Conservation (phyloP, 2,888 invertebrate genomes). For the Dynastes hyllus region DNA sequence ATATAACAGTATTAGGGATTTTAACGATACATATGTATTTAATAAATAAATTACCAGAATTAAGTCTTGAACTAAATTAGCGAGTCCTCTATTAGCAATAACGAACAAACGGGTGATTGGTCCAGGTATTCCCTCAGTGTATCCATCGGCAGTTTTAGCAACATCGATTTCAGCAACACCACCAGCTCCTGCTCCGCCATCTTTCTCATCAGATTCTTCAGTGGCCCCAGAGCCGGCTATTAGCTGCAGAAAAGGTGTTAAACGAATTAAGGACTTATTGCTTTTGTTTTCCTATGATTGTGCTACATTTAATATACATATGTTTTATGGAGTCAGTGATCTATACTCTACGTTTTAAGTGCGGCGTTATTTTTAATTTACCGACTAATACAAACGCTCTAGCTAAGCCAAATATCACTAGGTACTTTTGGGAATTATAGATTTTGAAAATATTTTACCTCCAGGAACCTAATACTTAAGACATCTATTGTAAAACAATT, state of each 20-base stretch:
- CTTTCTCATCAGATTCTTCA: constrained; percentile 77
- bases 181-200: constrained; percentile 72
- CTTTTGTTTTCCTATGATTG: no score
- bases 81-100: constrained; percentile 89
- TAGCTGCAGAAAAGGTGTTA: constrained; percentile 72
- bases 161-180: constrained; percentile 72
- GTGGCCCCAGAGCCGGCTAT: constrained; percentile 85
- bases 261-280: no score
- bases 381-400: no score
- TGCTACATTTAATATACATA: no score
- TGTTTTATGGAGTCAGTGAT: no score
- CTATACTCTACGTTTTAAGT: no score
- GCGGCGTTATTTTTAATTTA: not conserved
- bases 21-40: not conserved
- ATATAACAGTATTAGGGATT: constrained; percentile 57
- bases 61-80: constrained; percentile 90
- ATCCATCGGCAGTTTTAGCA: constrained; percentile 77
- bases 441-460: no score
- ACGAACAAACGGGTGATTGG: constrained; percentile 90
- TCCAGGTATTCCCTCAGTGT: constrained; percentile 89
- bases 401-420: no score
- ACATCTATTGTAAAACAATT: no score
- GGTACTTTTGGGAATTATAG: no score
- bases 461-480: no score
- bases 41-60: constrained; percentile 79